Base-by-base conservation (phyloP, 2,797 vertebrate species). In the Peromyscus nudipes region DNA sequence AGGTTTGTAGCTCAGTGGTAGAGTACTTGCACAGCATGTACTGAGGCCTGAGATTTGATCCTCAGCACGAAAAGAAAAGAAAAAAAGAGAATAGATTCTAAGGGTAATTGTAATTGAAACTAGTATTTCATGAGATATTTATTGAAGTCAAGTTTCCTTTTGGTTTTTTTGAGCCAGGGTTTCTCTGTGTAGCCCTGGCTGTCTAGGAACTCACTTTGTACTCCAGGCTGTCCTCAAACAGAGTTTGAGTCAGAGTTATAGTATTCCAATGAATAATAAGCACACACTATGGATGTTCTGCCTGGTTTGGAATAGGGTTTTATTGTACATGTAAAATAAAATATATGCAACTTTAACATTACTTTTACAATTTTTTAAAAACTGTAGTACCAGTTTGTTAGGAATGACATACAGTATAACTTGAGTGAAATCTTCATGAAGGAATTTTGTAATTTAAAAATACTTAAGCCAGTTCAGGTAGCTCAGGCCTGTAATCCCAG, bases 251-350 rank as follows among this genome's bases (percentile, higher is more conserved):
- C 34, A 79, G 10, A 91, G 52, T 76, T 52, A 52, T 69, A 79
- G 23, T 89, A 75, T 6, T 67, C 31, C 46, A 86, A 0, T 57
- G 60, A 97, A 64, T 76, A 83, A 81, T 77, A 83, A 21, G 84
- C 46, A 11, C 29, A 93, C 14, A 76, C 92, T 93, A 25, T 62
- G 16, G 31, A n/a, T 79, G 17, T 5, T 62, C 82, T 92, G 21
- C 60, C 90, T 91, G 55, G 65, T 88, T 94, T 88, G 65, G 14
- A 94, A 77, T 93, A 92, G 62, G 12, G 2, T 67, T 95, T 93
- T 96, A 97, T 34, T 79, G 55, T 49, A 49, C 46, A 52, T 92
- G 96, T 75, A 91, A 85, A 84, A 71, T 55, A 57, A 89, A 93
- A 31, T 73, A 46, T 64, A 40, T 76, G 40, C 52, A 34, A 90